Evolutionary conservation across 2,113 vertebrate species (phyloP), one percentile per base, ranked within the genome.

Genomic region (Dissostichus mawsoni): DNA sequence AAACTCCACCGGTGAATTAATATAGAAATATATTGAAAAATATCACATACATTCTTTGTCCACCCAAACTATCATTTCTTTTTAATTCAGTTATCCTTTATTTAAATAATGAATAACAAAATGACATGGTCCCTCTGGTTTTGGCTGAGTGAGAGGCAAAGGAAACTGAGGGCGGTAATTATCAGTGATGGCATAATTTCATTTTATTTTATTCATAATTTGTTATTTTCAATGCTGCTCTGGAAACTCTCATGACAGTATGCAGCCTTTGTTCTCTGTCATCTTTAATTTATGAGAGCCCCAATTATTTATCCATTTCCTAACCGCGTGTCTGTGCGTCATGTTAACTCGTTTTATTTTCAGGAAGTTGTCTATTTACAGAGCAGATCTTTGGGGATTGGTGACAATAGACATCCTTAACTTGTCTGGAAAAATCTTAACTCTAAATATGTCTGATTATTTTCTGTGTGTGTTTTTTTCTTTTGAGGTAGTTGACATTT

Each of bases 271-370:
- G 86, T 85, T 91, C 86, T 81, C 62, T 41, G 20, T 69, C 81
- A 86, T 89, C 80, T 87, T 87, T 92, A 82, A 90, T 87, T 87
- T 62, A 91, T 88, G 67, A 87, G 74, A 76, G 51, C 33, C 25
- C 2, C 65, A 80, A 80, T 90, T 85, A 90, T 88, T 86, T 76
- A 82, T 92, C 78, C 58, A 48, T 65, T 90, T 90, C 88, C 76
- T 44, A 76, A 12, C 69, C 20, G 33, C 12, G 63, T 12, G 47
- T 72, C 48, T 77, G 11, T 61, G n/a, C n/a, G n/a, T 81, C 72
- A 74, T 18, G 25, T 47, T 72, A 11, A 68, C 67, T 55, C 44
- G 13, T 67, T 81, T 84, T 84, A 59, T 78, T 78, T 89, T 80
- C 72, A 57, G 71, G 48, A 72, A 55, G 50, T 63, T 50, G 47